phyloP scores from a whole-genome alignment of 2,113 vertebrate species.

The Poicephalus meyeri region DNA sequence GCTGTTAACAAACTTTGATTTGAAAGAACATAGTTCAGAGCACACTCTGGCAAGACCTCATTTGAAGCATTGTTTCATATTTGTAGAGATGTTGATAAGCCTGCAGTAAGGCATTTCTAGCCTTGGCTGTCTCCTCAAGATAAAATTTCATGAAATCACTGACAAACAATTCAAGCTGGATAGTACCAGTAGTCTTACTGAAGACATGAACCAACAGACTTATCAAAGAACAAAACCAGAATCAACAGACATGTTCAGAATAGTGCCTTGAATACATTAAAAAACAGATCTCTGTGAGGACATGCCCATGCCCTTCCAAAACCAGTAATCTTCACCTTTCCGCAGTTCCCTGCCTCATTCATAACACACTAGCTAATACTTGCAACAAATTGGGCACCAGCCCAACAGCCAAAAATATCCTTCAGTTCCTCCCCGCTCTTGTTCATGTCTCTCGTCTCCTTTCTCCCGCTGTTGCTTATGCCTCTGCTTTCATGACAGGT shows the following conservation, averaged over 20 bases:
- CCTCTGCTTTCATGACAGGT: background rate
- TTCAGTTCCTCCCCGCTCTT: background rate
- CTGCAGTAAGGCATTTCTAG: background rate
- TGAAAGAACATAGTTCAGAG: background rate
- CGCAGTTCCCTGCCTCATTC: background rate
- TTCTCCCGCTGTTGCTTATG: background rate
- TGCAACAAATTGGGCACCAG: background rate
- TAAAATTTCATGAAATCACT: background rate
- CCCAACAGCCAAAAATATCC: background rate
- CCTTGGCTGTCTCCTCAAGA: background rate
- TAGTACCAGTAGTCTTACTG: background rate
- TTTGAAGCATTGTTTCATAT: background rate
- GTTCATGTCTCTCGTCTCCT: background rate
- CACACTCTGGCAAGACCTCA: background rate
- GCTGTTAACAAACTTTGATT: background rate
- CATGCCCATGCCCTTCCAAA: background rate
- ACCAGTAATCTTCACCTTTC: background rate
- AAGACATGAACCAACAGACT: background rate
- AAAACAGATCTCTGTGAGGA: accelerated
- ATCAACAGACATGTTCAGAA: background rate
- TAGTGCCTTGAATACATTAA: background rate
- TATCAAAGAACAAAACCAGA: background rate
- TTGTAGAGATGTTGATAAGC: background rate
- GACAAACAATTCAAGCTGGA: background rate
- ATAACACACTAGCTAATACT: background rate